These are phyloP conservation scores for Ailuropoda melanoleuca DNA, from an alignment of 2,113 vertebrate genomes.

Conservation along the genomic window DNA sequence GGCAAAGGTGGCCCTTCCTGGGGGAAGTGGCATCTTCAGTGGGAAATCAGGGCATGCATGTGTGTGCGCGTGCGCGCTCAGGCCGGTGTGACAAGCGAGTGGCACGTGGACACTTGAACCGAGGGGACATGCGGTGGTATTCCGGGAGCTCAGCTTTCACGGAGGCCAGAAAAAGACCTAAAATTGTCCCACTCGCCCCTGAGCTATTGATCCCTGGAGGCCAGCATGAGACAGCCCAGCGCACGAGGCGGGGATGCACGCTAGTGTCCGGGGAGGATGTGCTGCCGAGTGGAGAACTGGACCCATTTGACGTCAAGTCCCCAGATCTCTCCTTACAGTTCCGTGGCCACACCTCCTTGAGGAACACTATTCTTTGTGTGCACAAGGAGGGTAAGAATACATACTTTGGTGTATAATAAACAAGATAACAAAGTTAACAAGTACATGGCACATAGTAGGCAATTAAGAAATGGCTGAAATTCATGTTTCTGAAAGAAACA, in stretches of 20 bases:
- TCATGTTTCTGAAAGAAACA: background rate
- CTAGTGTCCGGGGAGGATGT: background rate
- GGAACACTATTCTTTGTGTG: background rate
- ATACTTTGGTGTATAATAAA: background rate
- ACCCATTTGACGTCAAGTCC: background rate
- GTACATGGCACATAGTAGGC: background rate
- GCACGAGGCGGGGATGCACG: background rate
- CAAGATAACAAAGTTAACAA: background rate
- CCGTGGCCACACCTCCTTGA: background rate
- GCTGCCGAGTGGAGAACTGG: rapidly evolving
- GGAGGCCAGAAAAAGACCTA: background rate
- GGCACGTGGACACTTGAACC: too few relatives aligned
- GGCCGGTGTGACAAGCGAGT: background rate
- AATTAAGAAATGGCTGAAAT: background rate
- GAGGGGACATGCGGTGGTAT: background rate
- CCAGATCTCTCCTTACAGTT: background rate
- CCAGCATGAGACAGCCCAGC: background rate
- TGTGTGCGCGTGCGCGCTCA: too few relatives aligned
- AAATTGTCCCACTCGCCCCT: background rate
- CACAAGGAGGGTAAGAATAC: background rate
- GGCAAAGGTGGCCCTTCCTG: background rate
- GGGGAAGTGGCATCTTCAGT: background rate
- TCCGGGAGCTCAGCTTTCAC: background rate
- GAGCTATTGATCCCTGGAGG: background rate
- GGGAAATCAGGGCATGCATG: background rate